These are phyloP conservation scores for Eupithecia subfuscata DNA, from an alignment of 2,888 invertebrate species.

Conservation along the genomic window DNA sequence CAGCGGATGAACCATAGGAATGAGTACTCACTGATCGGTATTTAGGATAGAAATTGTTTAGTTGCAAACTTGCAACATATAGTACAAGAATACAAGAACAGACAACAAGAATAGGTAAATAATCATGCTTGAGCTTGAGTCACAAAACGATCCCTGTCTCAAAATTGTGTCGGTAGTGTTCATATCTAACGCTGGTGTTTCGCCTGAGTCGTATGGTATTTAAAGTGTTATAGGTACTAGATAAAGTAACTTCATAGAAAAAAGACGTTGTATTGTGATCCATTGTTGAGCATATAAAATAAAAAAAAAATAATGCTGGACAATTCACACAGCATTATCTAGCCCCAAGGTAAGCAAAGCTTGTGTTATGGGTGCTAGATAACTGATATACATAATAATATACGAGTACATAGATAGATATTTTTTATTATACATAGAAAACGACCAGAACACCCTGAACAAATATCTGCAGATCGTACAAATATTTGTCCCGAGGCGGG, in stretches of 20 bases:
- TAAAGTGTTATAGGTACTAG: neutral
- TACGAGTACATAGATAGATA: too few species aligned
- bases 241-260: neutral
- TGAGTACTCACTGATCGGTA: constrained; percentile 38
- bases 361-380: too few species aligned
- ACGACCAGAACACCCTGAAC: too few species aligned
- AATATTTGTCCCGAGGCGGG: too few species aligned
- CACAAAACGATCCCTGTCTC: neutral
- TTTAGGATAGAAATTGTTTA: constrained; percentile 7
- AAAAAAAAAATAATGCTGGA: too few species aligned
- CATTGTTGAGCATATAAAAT: neutral
- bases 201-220: neutral
- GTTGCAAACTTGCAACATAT: neutral
- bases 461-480: too few species aligned
- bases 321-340: too few species aligned
- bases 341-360: too few species aligned
- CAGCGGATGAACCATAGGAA: constrained; percentile 69
- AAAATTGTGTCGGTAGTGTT: neutral
- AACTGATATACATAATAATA: too few species aligned
- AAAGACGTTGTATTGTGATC: neutral
- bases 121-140: neutral
- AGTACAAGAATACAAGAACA: neutral
- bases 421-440: too few species aligned
- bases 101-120: neutral
- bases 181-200: neutral